phyloP scores from a whole-genome alignment of 2,888 invertebrate genomes.

The Parnassius apollo region DNA sequence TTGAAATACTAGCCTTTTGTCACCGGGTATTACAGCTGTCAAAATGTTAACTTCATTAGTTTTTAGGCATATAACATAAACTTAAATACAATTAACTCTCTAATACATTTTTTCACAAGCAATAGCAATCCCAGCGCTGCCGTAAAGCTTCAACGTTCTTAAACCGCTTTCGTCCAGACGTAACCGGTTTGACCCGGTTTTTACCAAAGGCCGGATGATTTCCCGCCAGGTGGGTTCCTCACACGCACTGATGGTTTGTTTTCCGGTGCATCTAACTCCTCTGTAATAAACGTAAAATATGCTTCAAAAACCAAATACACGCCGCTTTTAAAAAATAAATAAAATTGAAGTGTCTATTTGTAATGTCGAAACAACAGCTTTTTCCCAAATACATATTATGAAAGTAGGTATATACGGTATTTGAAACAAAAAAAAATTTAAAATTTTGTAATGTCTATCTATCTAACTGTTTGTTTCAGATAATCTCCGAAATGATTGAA shows the following conservation, averaged over 20 bases:
- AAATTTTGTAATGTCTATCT: no score
- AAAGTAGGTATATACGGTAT: no score
- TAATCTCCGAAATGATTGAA: no score
- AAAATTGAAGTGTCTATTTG: no score
- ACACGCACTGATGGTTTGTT: conserved; percentile 91
- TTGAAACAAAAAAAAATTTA: no score
- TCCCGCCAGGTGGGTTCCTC: conserved; percentile 94
- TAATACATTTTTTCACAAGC: conserved; percentile 40
- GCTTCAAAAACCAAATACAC: no score
- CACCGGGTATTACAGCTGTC: background rate
- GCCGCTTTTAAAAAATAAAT: no score
- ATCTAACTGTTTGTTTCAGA: no score
- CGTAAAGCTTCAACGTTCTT: conserved; percentile 14
- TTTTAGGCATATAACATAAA: conserved; percentile 14
- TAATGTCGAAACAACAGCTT: no score
- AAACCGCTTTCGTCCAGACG: conserved; percentile 5
- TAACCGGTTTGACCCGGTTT: conserved; percentile 28
- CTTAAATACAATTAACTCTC: conserved; percentile 12
- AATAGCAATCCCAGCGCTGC: conserved; percentile 34
- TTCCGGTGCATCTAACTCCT: conserved; percentile 87
- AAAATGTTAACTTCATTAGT: conserved; percentile 9
- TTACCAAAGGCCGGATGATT: conserved; percentile 93
- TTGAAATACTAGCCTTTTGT: no score
- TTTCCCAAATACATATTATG: no score
- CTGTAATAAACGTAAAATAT: conserved; percentile 71